Evolutionary conservation across 1,140 invertebrate species (phyloP).

Genomic region (Apocrypta bakeri): DNA sequence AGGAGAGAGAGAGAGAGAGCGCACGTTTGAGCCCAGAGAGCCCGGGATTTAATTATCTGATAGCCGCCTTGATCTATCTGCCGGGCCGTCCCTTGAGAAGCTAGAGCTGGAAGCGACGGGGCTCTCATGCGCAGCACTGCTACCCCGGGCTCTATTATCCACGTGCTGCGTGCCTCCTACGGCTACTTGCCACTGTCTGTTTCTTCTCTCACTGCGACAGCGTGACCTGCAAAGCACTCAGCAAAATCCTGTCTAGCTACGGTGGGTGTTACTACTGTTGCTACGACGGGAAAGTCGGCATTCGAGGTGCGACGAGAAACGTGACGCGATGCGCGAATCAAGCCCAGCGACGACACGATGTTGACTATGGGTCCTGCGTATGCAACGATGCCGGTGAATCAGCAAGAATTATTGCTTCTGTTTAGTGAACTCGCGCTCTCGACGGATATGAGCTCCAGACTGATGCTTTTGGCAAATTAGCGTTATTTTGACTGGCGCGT

Average conservation of each 20-base stretch:
- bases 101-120: background rate
- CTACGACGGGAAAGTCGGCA: background rate
- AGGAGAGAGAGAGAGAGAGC: background rate
- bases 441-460: background rate
- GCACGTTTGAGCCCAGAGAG: background rate
- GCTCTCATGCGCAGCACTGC: background rate
- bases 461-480: background rate
- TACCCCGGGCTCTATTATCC: constrained; percentile 7
- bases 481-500: no score
- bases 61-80: constrained; percentile 46
- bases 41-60: constrained; percentile 53
- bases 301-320: background rate
- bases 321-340: constrained; percentile 2
- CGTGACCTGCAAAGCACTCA: background rate
- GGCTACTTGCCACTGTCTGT: background rate
- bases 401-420: constrained; percentile 10
- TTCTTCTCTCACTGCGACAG: background rate
- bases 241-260: background rate
- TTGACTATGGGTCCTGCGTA: background rate
- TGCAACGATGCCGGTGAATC: background rate
- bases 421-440: background rate
- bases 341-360: background rate
- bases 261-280: background rate
- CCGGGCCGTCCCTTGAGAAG: constrained; percentile 23
- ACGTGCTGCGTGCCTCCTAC: constrained; percentile 20